phyloP scores from a whole-genome alignment of 1,140 invertebrate species.

The Marisa cornuarietis region DNA sequence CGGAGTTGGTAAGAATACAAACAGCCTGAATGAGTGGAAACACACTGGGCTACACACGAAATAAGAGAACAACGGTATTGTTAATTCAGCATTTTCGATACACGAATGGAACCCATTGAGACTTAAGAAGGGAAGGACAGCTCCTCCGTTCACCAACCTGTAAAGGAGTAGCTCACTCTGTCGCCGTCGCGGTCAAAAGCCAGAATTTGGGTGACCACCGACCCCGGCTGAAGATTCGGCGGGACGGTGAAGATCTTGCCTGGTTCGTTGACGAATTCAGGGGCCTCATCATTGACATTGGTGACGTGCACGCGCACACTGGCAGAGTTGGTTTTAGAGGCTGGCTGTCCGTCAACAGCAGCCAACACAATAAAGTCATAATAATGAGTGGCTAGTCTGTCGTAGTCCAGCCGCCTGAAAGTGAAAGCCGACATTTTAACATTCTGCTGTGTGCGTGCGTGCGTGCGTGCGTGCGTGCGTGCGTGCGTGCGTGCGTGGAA shows the following conservation, averaged over 20 bases:
- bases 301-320: conserved; percentile 72
- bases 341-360: conserved; percentile 50
- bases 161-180: conserved; percentile 56
- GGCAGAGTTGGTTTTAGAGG: conserved; percentile 75
- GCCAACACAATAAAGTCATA: conserved; percentile 60
- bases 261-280: conserved; percentile 75
- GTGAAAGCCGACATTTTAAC: not conserved
- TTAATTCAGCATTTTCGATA: too few species aligned
- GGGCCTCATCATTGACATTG: conserved; percentile 63
- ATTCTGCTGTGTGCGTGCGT: too few species aligned
- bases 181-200: conserved; percentile 88
- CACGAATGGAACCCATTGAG: too few species aligned
- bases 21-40: not conserved
- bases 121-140: not conserved
- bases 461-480: too few species aligned
- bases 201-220: conserved; percentile 89
- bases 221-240: conserved; percentile 89
- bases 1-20: not conserved
- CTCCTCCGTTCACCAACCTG: conserved; percentile 36
- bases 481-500: too few species aligned
- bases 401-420: conserved; percentile 54
- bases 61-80: not conserved
- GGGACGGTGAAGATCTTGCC: conserved; percentile 78
- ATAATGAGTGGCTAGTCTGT: conserved; percentile 39
- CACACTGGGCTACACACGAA: too few species aligned